Base-by-base conservation (phyloP, 2,113 vertebrate genomes). In the Dendropsophus ebraccatus region DNA sequence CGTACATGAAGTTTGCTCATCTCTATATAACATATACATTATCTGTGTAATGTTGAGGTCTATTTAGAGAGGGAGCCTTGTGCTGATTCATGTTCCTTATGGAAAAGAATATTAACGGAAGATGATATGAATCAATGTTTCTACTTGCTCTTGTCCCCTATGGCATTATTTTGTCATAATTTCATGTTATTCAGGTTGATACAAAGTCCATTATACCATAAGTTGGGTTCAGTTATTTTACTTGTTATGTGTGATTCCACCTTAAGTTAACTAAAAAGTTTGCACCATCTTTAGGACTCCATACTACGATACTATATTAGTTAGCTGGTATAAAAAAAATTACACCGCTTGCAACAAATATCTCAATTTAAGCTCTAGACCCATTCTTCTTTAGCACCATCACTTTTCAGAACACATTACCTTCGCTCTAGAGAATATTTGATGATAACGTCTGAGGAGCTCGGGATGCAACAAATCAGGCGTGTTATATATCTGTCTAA, bases 401-500 rank as follows among this genome's bases (percentile, higher is more conserved):
- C 23, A 25, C 1, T 28, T 62, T 62, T 14, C 47, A 47, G 45
- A 77, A 77, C n/a, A 32, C 7, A 13, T 32, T 35, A 32, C 49
- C 30, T 25, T 77, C 74, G 50, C 47, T 8, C 6, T 77, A 35
- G 25, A 54, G 49, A 54, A 54, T 35, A 77, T 77, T 23, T 77
- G 75, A 54, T 23, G 50, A 21, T 25, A 23, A 21, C 11, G 5
- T 28, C 54, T 45, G 23, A 45, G 35, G 10, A 32, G 25, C 16
- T 25, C 19, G 49, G 17, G 56, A 62, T 45, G 19, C 62, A 41
- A 80, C 21, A 60, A 41, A 60, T 62, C 35, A 13, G 23, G 7
- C 30, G 37, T 62, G 77, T 62, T 25, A 13, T 80, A 45, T 25
- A 80, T 80, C 77, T 79, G 52, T 76, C 74, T 54, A 8, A 54